Evolutionary conservation across 1,140 invertebrate species (phyloP).

Genomic region (Bombus waltoni): DNA sequence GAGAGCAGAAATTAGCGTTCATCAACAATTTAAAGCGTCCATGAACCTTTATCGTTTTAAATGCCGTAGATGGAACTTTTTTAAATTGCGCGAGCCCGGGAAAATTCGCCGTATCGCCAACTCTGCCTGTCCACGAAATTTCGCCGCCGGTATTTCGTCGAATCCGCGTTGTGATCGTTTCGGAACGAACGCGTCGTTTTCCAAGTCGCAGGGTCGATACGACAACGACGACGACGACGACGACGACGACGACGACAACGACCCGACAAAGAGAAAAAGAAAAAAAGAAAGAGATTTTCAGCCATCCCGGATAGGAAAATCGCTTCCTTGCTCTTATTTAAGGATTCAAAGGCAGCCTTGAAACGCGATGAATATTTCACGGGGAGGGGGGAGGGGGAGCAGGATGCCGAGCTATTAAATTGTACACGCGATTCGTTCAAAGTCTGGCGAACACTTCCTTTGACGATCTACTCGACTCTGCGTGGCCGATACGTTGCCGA

Average conservation of each 20-base stretch:
- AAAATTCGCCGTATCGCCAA: background rate
- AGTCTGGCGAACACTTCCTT: conserved; percentile 43
- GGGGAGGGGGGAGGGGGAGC: background rate
- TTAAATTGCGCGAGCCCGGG: background rate
- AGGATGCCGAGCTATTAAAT: conserved; percentile 34
- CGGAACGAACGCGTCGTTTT: background rate
- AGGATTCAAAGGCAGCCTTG: conserved; percentile 31
- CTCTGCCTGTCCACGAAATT: background rate
- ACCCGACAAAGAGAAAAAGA: too few species aligned
- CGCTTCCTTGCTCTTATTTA: conserved; percentile 25
- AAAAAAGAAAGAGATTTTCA: background rate
- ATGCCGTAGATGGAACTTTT: background rate
- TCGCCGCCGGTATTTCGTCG: background rate
- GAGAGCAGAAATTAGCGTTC: conserved; percentile 3
- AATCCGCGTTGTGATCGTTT: background rate
- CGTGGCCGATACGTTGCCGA: conserved; percentile 12
- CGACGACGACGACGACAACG: background rate
- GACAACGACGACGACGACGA: background rate
- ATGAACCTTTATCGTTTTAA: background rate
- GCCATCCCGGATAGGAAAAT: background rate
- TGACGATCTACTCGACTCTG: conserved; percentile 43
- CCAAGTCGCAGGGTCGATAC: background rate
- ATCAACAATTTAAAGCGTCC: background rate
- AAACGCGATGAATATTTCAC: conserved; percentile 32
- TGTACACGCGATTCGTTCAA: conserved; percentile 51